These are phyloP conservation scores for Tympanoctomys barrerae DNA, from an alignment of 2,797 vertebrate species.

Conservation along the genomic window DNA sequence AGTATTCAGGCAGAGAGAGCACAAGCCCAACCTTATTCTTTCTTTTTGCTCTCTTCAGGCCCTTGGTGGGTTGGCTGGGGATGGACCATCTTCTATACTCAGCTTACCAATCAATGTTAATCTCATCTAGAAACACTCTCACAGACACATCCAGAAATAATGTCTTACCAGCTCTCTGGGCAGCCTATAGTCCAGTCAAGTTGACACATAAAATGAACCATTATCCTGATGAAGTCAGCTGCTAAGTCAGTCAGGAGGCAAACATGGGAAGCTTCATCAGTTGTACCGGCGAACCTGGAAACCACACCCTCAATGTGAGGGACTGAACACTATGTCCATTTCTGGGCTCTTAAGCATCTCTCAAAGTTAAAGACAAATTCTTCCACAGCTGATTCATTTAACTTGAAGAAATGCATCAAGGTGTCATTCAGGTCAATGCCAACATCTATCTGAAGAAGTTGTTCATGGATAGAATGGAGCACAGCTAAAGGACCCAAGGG, in stretches of 20 bases:
- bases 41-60: neutral
- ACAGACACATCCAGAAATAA: neutral
- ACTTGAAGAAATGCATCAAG: slow-evolving; percentile 48
- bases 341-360: slow-evolving; percentile 40
- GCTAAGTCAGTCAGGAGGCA: neutral
- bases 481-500: neutral
- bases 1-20: neutral
- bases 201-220: neutral
- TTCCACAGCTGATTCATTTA: neutral
- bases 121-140: neutral
- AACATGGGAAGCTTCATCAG: neutral
- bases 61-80: neutral
- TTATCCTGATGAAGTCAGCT: slow-evolving; percentile 18
- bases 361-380: slow-evolving; percentile 44
- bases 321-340: neutral
- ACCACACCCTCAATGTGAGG: neutral
- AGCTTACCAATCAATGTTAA: neutral
- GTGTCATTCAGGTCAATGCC: slow-evolving; percentile 30
- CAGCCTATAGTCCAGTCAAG: neutral
- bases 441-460: neutral
- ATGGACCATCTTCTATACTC: neutral
- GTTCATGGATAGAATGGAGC: neutral
- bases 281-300: neutral
- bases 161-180: neutral
- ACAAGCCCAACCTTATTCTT: neutral